A percentile compares a stretch with the other conserved stretches of the same genome.
Conservation (phyloP, 2,888 invertebrate species). For the Sympetrum striolatum region DNA sequence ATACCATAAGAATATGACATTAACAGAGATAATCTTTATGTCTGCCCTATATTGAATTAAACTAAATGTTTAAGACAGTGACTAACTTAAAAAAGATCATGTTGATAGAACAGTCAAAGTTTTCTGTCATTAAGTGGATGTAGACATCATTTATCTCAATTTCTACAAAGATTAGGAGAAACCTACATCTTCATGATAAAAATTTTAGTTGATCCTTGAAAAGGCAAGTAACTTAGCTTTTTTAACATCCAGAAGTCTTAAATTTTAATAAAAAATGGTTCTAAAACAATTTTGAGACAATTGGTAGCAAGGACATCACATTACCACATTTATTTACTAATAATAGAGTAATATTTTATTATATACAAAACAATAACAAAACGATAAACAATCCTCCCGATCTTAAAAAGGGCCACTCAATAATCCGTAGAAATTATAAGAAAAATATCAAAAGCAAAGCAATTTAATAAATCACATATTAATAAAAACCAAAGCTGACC, state of each 20-base stretch:
- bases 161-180: not conserved
- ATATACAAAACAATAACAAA: slow-evolving; percentile 35
- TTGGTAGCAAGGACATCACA: not conserved
- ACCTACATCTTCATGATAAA: not conserved
- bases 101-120: not conserved
- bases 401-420: not conserved
- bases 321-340: slow-evolving; percentile 7
- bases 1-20: not conserved
- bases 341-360: slow-evolving; percentile 20
- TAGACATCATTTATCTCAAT: not conserved
- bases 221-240: not conserved
- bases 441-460: not conserved
- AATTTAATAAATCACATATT: not conserved
- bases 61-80: not conserved
- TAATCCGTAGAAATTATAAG: not conserved
- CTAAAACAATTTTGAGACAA: slow-evolving; percentile 18
- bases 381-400: not conserved
- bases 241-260: not conserved
- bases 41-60: not conserved
- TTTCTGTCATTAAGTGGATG: not conserved
- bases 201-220: not conserved
- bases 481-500: not conserved
- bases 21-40: not conserved
- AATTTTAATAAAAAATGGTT: not conserved
- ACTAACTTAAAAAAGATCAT: not conserved